Conservation (phyloP, 2,888 invertebrate species). For the Epinotia nisella region DNA sequence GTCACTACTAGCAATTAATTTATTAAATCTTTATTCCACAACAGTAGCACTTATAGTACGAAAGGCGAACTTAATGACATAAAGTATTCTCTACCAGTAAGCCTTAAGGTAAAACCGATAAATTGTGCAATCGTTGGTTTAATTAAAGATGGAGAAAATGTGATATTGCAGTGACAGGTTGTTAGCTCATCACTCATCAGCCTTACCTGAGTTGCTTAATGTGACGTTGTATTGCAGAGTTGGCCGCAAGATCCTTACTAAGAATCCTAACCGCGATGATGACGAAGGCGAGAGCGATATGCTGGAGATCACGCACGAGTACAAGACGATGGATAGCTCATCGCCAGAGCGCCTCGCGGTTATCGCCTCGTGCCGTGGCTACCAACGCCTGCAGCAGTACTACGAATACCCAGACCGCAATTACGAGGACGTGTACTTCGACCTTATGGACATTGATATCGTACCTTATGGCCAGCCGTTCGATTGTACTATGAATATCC, state of each 20-base stretch:
- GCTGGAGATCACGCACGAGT: constrained; percentile 87
- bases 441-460: constrained; percentile 87
- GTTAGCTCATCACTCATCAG: no score
- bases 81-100: no score
- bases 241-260: constrained; percentile 88
- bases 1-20: no score
- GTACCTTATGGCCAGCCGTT: constrained; percentile 88
- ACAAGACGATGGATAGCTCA: constrained; percentile 87
- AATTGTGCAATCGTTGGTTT: no score
- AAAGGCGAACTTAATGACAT: no score
- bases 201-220: constrained; percentile 29
- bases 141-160: no score
- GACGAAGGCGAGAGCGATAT: constrained; percentile 87
- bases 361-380: constrained; percentile 87
- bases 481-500: constrained; percentile 87
- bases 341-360: constrained; percentile 87
- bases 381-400: constrained; percentile 85
- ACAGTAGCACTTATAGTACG: no score
- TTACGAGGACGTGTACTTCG: constrained; percentile 87
- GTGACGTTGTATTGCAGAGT: constrained; percentile 75
- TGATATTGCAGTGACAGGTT: no score
- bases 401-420: constrained; percentile 85
- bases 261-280: constrained; percentile 85
- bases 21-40: no score
- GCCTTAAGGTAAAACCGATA: no score